phyloP scores from a whole-genome alignment of 2,113 vertebrate genomes.

The Reinhardtius hippoglossoides region DNA sequence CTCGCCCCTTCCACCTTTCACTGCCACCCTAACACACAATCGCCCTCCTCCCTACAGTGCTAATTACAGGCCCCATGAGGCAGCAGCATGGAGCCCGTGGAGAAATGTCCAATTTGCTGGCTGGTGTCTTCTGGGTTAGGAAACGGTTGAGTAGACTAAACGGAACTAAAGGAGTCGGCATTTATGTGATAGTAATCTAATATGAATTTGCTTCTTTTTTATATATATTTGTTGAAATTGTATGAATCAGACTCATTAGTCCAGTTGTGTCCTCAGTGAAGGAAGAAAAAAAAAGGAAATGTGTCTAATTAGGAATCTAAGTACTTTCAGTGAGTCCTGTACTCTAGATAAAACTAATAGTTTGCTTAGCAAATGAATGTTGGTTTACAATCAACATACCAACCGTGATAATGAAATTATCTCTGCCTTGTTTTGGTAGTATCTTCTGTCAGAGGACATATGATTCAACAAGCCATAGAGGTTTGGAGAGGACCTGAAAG shows the following conservation, averaged over 20 bases:
- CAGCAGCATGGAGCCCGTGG: slow-evolving; percentile 78
- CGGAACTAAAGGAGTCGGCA: slow-evolving; percentile 30
- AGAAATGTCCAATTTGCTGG: slow-evolving; percentile 76
- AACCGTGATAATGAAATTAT: too few relatives aligned
- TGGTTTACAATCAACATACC: too few relatives aligned
- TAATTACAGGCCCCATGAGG: slow-evolving; percentile 90
- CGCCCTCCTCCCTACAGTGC: slow-evolving; percentile 72
- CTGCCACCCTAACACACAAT: slow-evolving; percentile 35
- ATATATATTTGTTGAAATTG: background rate
- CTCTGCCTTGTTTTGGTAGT: too few relatives aligned
- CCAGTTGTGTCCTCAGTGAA: background rate
- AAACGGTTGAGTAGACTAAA: slow-evolving; percentile 77
- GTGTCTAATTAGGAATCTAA: background rate
- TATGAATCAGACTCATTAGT: too few relatives aligned
- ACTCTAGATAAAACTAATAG: background rate
- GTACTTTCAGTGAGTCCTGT: background rate
- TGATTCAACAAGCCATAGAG: too few relatives aligned
- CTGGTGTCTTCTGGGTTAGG: slow-evolving; percentile 85
- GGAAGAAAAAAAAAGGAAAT: background rate
- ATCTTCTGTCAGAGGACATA: too few relatives aligned
- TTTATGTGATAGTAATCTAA: background rate
- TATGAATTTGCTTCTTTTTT: background rate
- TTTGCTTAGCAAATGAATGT: background rate
- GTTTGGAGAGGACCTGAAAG: too few relatives aligned
- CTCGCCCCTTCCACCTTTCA: slow-evolving; percentile 27